Evolutionary conservation across 37 sponge, comb jelly and placozoan genomes (phyloP).

Genomic region (Spongia lamella): DNA sequence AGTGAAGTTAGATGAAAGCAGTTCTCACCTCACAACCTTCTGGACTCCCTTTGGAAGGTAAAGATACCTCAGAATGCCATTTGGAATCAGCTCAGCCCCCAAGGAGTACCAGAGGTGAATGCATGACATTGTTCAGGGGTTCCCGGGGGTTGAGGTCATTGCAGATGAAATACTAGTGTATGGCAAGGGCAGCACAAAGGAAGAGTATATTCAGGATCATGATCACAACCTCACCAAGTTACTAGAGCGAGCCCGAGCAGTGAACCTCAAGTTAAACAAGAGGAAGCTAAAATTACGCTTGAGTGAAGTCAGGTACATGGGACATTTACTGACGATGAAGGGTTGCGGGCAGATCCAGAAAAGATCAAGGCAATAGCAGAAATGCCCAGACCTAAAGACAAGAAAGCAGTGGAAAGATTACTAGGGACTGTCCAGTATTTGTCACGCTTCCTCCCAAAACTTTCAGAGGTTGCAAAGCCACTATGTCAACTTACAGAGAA

Average conservation of each 20-base stretch:
- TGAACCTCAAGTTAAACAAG: not conserved
- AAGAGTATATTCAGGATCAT: conserved; percentile 9
- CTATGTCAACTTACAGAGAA: too few species aligned
- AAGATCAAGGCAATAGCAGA: conserved; percentile 7
- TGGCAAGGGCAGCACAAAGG: conserved; percentile 14
- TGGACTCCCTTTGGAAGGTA: too few species aligned
- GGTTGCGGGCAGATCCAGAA: conserved; percentile 15
- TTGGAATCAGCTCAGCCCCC: conserved; percentile 30
- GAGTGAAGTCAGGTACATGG: conserved; percentile 1
- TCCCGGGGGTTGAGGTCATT: conserved; percentile 23
- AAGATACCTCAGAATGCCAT: conserved; percentile 13
- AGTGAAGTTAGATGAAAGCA: conserved; percentile 4
- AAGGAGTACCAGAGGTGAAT: conserved; percentile 25
- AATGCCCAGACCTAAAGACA: conserved; percentile 5
- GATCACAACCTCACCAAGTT: conserved; percentile 1
- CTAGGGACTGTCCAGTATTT: too few species aligned
- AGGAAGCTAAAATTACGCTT: not conserved
- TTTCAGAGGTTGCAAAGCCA: too few species aligned
- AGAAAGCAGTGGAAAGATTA: too few species aligned
- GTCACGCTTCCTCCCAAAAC: too few species aligned
- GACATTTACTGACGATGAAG: not conserved
- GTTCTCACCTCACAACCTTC: conserved; percentile 25
- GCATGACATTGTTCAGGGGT: conserved; percentile 15
- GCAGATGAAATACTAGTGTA: conserved; percentile 35
- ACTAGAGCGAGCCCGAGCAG: conserved; percentile 7